phyloP scores from a whole-genome alignment of 2,888 invertebrate genomes.

The Neoascia interrupta region DNA sequence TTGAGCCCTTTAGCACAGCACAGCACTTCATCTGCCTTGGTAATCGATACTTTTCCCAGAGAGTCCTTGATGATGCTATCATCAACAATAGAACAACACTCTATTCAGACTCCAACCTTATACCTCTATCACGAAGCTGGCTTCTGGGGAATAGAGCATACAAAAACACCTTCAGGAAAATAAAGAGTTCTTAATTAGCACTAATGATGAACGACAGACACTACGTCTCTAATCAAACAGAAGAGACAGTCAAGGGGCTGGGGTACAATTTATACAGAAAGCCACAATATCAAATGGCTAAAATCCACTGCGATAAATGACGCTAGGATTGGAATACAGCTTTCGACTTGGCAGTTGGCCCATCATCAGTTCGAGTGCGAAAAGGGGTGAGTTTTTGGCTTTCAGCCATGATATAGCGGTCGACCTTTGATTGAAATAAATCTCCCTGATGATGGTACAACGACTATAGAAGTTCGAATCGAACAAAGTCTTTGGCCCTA shows the following conservation, averaged over 20 bases:
- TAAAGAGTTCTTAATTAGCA: slow-evolving; percentile 67
- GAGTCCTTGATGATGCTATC: slow-evolving; percentile 40
- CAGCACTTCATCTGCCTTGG: slow-evolving; percentile 14
- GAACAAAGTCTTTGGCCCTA: slow-evolving; percentile 31
- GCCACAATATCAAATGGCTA: slow-evolving; percentile 37
- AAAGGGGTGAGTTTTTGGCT: slow-evolving; percentile 60
- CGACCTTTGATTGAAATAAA: slow-evolving; percentile 22
- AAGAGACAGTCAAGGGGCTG: background rate
- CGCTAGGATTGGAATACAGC: background rate
- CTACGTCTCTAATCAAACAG: slow-evolving; percentile 63
- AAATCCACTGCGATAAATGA: slow-evolving; percentile 5
- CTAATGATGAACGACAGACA: slow-evolving; percentile 67
- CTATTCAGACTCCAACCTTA: too few species aligned
- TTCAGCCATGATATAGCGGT: slow-evolving; percentile 30
- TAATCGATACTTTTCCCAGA: slow-evolving; percentile 57
- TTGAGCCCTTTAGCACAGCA: background rate
- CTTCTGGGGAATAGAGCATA: too few species aligned
- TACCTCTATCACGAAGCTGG: too few species aligned
- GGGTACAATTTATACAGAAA: too few species aligned
- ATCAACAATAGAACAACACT: slow-evolving; percentile 22
- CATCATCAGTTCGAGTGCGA: background rate
- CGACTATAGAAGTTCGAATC: background rate
- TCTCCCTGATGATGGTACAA: too few species aligned
- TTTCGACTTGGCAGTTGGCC: background rate
- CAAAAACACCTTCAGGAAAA: slow-evolving; percentile 59